Evolutionary conservation across 2,888 invertebrate species (phyloP).

Genomic region (Pterobdella sp.): DNA sequence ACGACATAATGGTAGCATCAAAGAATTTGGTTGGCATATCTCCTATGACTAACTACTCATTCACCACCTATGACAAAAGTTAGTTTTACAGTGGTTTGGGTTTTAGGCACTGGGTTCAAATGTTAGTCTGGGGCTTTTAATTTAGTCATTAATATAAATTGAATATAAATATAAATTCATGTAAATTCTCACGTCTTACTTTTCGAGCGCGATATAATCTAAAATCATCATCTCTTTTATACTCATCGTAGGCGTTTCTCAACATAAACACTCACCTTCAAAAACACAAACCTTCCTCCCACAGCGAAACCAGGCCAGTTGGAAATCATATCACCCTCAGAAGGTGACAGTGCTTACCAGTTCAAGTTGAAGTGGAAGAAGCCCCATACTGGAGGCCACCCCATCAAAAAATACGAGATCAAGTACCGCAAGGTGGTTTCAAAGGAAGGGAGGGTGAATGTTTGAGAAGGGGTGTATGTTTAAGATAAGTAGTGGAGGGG

Average conservation of each 20-base stretch:
- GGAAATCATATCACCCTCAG: constrained; percentile 25
- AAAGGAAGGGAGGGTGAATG: background rate
- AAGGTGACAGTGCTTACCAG: constrained; percentile 31
- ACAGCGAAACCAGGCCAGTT: constrained; percentile 37
- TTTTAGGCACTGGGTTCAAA: too few relatives aligned
- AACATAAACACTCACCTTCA: too few relatives aligned
- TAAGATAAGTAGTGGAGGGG: background rate
- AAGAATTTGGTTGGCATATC: constrained; percentile 22
- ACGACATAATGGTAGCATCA: constrained; percentile 8
- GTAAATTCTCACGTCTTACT: too few relatives aligned
- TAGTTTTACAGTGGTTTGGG: constrained; percentile 1
- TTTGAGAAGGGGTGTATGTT: background rate
- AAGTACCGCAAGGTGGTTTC: constrained; percentile 37
- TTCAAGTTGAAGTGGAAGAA: constrained; percentile 38
- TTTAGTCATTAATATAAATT: background rate
- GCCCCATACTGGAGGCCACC: constrained; percentile 40
- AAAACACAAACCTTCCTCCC: background rate
- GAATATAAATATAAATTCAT: background rate
- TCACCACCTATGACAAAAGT: constrained; percentile 11
- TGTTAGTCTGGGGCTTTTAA: background rate
- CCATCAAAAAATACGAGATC: constrained; percentile 39
- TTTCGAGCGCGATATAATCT: too few relatives aligned
- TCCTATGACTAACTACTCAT: background rate
- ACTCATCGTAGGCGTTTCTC: too few relatives aligned
- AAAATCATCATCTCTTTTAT: too few relatives aligned